Base-by-base conservation (phyloP, 2,113 vertebrate genomes). In the Aspiorhynchus laticeps region DNA sequence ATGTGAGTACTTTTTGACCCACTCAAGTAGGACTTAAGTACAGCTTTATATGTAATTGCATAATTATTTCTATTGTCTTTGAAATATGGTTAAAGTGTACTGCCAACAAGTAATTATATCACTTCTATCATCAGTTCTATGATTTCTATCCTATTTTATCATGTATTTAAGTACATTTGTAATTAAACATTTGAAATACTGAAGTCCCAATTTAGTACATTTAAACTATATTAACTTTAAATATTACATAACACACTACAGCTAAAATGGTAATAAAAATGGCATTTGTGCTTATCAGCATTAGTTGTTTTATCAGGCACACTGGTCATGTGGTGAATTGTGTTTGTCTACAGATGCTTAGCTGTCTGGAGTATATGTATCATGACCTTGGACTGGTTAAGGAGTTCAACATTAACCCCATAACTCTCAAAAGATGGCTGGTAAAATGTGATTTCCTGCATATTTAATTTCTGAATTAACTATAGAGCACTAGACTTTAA, bases 311-410 rank as follows among this genome's bases (percentile, higher is more conserved):
- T 26, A 61, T 46, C 14, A 71, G 10, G 0, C 31, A 33, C 17
- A 51, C 14, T 1, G 53, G 7, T 61, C 24, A 61, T n/a, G 8
- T 10, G 21, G 21, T 59, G 21, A 51, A 71, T 75, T 65, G 24
- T 59, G 71, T 87, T 28, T 33, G 46, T 80, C 43, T 86, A 46
- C 92, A 99, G 98, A 99, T 99, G 98, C 95, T 99, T 88, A 99
- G 98, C 90, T 99, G 98, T 91, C 90, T 99, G 92, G 98, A 99
- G 93, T 97, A 98, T 73, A 99, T 99, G 98, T 99, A 98, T 93
- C 97, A 98, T 1, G 98, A 99, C 91, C 95, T 99, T 11, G 97
- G 97, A 9, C 89, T 99, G 86, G 97, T 99, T 15, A 96, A 95
- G 90, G 97, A 98, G 90, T 99, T 99, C 91, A 96, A 95, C 95